Conservation (phyloP, 2,797 vertebrate species). For the Acanthurus lineatus region DNA sequence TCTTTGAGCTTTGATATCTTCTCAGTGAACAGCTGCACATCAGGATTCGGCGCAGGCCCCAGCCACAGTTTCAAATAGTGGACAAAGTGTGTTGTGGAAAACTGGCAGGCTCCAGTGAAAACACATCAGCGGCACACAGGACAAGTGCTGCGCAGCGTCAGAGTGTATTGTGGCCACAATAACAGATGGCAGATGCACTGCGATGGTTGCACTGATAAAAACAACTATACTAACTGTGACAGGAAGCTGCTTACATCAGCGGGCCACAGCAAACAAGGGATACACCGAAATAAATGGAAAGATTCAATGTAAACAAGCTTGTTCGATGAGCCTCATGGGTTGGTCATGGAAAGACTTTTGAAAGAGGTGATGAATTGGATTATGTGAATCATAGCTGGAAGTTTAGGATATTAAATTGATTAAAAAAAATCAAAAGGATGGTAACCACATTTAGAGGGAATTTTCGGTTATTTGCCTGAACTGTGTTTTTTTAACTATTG, state of each 20-base stretch:
- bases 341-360: slow-evolving; percentile 45
- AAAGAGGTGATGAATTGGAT: neutral
- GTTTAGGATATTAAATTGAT: neutral
- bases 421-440: neutral
- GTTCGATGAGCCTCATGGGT: slow-evolving; percentile 16
- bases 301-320: slow-evolving; percentile 60
- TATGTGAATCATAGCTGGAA: neutral
- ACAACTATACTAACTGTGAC: slow-evolving; percentile 55
- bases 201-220: slow-evolving; percentile 75
- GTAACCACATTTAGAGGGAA: neutral
- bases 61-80: slow-evolving; percentile 35
- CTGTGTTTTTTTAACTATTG: neutral
- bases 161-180: slow-evolving; percentile 57
- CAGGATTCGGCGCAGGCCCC: slow-evolving; percentile 10
- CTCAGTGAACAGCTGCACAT: slow-evolving; percentile 41
- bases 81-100: slow-evolving; percentile 64
- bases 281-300: slow-evolving; percentile 40
- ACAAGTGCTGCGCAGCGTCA: slow-evolving; percentile 49
- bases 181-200: slow-evolving; percentile 72
- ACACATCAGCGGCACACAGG: slow-evolving; percentile 60
- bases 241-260: slow-evolving; percentile 74
- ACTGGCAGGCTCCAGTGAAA: slow-evolving; percentile 68
- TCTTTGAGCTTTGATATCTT: slow-evolving; percentile 28
- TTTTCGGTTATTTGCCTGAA: neutral
- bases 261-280: slow-evolving; percentile 55